Percentiles rank a stretch among this genome's conserved stretches.
Evolutionary conservation across 1,140 invertebrate species (phyloP).

Genomic region (Drosophila athabasca): DNA sequence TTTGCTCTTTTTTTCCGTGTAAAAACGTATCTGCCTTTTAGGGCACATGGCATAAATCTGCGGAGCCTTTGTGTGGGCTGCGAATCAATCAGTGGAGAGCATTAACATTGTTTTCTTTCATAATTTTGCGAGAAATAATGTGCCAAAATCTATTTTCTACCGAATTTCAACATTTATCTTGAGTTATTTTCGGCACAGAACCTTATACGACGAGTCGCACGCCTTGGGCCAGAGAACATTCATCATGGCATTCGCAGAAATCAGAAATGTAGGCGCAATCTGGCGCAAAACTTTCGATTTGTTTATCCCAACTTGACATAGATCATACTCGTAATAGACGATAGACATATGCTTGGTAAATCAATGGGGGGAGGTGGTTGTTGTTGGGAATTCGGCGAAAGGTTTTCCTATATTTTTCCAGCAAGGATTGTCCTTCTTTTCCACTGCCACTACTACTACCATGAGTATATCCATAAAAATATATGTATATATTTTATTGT

Average conservation of each 20-base stretch:
- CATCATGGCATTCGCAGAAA: conserved; percentile 45
- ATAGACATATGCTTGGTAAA: conserved; percentile 31
- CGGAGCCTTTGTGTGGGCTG: conserved; percentile 16
- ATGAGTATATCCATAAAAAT: conserved; percentile 37
- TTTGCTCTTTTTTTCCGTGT: neutral
- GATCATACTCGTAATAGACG: conserved; percentile 22
- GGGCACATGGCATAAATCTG: conserved; percentile 39
- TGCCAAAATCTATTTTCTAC: conserved; percentile 68
- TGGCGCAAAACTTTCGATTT: conserved; percentile 42
- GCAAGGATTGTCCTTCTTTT: conserved; percentile 16
- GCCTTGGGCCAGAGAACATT: conserved; percentile 30
- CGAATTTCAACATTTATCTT: conserved; percentile 40
- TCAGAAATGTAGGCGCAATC: conserved; percentile 17
- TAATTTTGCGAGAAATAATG: conserved; percentile 38
- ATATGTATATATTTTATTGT: conserved; percentile 62
- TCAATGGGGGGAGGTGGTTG: neutral
- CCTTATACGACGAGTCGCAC: conserved; percentile 31
- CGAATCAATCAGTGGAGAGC: conserved; percentile 29
- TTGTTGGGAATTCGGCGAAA: conserved; percentile 2
- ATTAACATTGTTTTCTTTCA: conserved; percentile 28
- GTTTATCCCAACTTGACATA: conserved; percentile 54
- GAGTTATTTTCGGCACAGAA: conserved; percentile 28
- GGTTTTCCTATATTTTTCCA: conserved; percentile 4
- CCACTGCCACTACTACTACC: conserved; percentile 1
- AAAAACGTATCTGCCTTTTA: conserved; percentile 3